A percentile compares a stretch with the other conserved stretches of the same genome.
These are phyloP conservation scores for Pyrgus malvae DNA, from an alignment of 2,888 invertebrate genomes.

Conservation along the genomic window DNA sequence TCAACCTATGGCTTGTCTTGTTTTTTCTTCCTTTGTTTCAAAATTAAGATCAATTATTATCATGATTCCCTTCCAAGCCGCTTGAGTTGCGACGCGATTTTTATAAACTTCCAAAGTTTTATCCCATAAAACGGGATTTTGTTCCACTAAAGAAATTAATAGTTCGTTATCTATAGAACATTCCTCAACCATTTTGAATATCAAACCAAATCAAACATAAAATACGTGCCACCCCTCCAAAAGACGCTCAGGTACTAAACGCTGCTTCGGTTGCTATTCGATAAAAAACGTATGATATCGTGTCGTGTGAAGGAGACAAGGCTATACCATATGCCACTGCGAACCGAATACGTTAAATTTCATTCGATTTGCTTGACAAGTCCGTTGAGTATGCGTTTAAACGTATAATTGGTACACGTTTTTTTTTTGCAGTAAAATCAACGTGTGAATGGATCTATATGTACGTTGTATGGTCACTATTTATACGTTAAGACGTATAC, in stretches of 20 bases:
- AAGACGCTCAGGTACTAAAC: conserved; percentile 30
- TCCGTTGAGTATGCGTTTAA: conserved; percentile 26
- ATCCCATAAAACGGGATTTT: conserved; percentile 29
- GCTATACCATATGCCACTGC: conserved; percentile 32
- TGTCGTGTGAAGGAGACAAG: conserved; percentile 32
- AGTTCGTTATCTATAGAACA: conserved; percentile 35
- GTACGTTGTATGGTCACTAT: conserved; percentile 34
- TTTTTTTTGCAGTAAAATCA: conserved; percentile 24
- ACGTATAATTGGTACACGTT: conserved; percentile 7
- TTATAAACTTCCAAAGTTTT: conserved; percentile 30
- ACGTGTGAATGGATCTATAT: conserved; percentile 36
- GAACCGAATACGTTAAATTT: conserved; percentile 36
- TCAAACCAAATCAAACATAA: conserved; percentile 27
- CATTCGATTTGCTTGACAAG: conserved; percentile 41
- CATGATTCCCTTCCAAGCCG: conserved; percentile 27
- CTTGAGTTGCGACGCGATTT: conserved; percentile 34
- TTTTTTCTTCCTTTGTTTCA: conserved; percentile 33
- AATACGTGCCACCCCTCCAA: conserved; percentile 33
- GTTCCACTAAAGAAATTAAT: conserved; percentile 36
- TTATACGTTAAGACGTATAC: conserved; percentile 35
- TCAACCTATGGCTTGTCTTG: conserved; percentile 33
- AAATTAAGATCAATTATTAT: conserved; percentile 33
- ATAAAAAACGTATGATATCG: conserved; percentile 29
- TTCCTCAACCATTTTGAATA: conserved; percentile 31
- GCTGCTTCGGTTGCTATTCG: conserved; percentile 31